Conservation (phyloP, 2,113 vertebrate genomes). For the Cricetomys ansorgei region DNA sequence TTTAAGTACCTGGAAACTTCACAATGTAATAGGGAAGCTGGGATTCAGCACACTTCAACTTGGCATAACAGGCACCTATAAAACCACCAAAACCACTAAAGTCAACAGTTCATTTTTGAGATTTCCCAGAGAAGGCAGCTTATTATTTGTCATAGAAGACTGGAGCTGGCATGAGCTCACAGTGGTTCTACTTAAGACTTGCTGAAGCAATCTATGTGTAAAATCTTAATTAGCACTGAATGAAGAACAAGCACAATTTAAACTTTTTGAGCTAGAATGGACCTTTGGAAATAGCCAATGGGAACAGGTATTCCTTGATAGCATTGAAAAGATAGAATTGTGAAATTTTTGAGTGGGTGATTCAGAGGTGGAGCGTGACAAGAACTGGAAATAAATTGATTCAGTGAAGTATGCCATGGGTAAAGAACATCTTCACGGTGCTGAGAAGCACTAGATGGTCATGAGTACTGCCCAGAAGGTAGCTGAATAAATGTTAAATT, state of each 20-base stretch:
- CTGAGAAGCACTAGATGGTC: neutral
- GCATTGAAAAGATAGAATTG: neutral
- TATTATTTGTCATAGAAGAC: neutral
- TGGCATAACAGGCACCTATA: neutral
- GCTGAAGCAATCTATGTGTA: neutral
- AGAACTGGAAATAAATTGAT: neutral
- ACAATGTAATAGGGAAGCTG: neutral
- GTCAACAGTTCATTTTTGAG: neutral
- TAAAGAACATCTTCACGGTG: neutral
- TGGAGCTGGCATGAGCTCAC: neutral
- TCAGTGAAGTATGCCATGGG: neutral
- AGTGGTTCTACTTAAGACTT: neutral
- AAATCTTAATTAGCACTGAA: neutral
- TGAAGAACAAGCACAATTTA: neutral
- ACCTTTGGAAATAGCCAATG: neutral
- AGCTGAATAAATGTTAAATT: neutral
- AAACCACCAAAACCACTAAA: neutral
- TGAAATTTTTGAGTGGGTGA: neutral
- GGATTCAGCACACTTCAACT: neutral
- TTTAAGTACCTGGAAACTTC: neutral
- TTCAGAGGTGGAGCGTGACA: neutral
- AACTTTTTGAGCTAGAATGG: neutral
- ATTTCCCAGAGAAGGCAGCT: neutral
- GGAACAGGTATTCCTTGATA: neutral
- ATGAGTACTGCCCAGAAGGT: neutral